Conservation (phyloP, 2,113 vertebrate genomes). For the Oenanthe oenanthe region DNA sequence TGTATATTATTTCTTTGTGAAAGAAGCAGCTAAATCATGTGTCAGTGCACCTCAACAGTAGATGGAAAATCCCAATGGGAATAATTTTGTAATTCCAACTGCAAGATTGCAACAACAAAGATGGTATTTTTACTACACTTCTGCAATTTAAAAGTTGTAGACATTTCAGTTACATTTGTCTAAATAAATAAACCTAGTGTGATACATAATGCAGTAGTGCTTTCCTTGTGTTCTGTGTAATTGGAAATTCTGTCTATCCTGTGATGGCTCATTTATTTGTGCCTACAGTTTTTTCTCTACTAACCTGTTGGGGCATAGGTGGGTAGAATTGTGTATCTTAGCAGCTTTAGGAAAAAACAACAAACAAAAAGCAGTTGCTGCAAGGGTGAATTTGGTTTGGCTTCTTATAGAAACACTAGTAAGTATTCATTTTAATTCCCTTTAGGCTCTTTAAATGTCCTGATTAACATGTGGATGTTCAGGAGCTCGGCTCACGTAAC, state of each 20-base stretch:
- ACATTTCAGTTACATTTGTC: background rate
- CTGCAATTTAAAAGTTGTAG: background rate
- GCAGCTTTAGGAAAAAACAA: background rate
- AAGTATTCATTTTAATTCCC: background rate
- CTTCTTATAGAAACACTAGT: background rate
- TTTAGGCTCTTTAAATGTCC: background rate
- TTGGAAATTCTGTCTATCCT: background rate
- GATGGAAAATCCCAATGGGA: background rate
- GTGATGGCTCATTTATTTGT: background rate
- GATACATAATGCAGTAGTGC: background rate
- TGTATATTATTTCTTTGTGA: background rate
- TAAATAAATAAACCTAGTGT: conserved; percentile 24
- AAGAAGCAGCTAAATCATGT: background rate
- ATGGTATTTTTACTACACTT: background rate
- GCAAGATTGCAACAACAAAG: background rate
- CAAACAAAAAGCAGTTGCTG: background rate
- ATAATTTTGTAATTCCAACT: background rate
- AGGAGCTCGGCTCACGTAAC: background rate
- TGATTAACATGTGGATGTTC: background rate
- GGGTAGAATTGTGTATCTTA: background rate
- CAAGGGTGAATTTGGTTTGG: background rate
- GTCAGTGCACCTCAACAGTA: background rate
- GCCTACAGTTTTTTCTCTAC: background rate
- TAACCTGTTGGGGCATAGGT: background rate
- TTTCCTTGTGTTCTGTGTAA: background rate